These are phyloP conservation scores for Decapterus maruadsi DNA, from an alignment of 2,797 vertebrate species.

Conservation along the genomic window DNA sequence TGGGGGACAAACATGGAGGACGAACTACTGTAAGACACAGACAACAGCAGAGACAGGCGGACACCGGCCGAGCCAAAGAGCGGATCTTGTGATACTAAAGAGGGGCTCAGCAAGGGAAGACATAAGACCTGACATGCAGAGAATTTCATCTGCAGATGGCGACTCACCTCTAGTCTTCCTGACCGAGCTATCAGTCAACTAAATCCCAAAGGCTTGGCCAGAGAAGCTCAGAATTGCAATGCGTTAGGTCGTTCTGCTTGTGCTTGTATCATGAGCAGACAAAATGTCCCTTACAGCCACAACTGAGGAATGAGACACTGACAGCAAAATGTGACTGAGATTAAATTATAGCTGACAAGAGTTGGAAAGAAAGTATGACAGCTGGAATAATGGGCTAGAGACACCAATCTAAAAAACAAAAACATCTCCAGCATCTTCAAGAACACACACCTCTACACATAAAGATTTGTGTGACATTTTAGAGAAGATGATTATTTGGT, in stretches of 20 bases:
- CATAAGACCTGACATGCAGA: neutral
- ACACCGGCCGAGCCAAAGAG: conserved; percentile 22
- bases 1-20: conserved; percentile 67
- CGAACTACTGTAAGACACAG: conserved; percentile 54
- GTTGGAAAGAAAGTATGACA: neutral
- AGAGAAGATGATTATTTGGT: too few relatives aligned
- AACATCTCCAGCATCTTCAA: too few relatives aligned
- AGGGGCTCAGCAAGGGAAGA: conserved; percentile 12
- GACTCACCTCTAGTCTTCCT: conserved; percentile 24
- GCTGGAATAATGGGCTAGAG: conserved; percentile 8
- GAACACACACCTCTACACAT: too few relatives aligned
- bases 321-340: conserved; percentile 5
- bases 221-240: conserved; percentile 8
- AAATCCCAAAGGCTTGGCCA: conserved; percentile 2
- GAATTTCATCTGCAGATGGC: neutral
- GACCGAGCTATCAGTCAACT: conserved; percentile 13
- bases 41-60: conserved; percentile 23
- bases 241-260: neutral
- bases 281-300: neutral
- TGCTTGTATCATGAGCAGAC: conserved; percentile 3
- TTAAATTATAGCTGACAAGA: conserved; percentile 4
- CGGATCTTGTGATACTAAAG: conserved; percentile 8
- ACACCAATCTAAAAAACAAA: neutral
- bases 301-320: neutral
- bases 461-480: too few relatives aligned